phyloP scores from a whole-genome alignment of 2,888 invertebrate genomes.

The Oeneis ivallda region DNA sequence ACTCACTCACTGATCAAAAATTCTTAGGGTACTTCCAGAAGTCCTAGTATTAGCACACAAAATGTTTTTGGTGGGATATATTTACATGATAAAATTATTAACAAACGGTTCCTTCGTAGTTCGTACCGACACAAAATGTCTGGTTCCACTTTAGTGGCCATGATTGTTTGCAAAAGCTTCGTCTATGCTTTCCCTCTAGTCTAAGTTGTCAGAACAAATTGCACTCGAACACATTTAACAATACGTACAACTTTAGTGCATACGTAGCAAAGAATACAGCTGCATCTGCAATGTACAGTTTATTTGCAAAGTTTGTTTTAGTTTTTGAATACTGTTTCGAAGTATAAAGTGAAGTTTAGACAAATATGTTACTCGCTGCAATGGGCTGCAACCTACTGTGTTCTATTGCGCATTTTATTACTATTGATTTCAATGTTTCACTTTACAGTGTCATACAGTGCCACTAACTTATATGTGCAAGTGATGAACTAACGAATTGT shows the following conservation, averaged over 20 bases:
- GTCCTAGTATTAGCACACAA: too few relatives aligned
- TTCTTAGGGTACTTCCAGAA: too few relatives aligned
- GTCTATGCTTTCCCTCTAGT: neutral
- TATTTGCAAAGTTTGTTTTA: conserved; percentile 17
- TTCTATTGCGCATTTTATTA: conserved; percentile 12
- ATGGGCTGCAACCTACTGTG: neutral
- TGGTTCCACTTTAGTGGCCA: neutral
- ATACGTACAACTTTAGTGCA: conserved; percentile 25
- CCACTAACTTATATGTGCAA: too few relatives aligned
- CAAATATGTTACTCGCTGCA: conserved; percentile 28
- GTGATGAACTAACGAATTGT: too few relatives aligned
- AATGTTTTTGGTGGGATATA: too few relatives aligned
- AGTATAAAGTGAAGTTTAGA: conserved; percentile 37
- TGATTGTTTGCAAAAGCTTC: neutral
- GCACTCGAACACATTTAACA: conserved; percentile 11
- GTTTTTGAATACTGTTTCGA: conserved; percentile 23
- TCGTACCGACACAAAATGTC: neutral
- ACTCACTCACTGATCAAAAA: too few relatives aligned
- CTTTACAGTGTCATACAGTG: too few relatives aligned
- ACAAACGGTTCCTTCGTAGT: neutral
- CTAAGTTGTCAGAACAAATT: conserved; percentile 12
- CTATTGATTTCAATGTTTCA: conserved; percentile 11
- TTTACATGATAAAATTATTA: neutral
- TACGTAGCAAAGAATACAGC: conserved; percentile 14
- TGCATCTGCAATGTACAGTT: conserved; percentile 9